Evolutionary conservation across 2,113 vertebrate genomes (phyloP).

Genomic region (Entosphenus tridentatus): DNA sequence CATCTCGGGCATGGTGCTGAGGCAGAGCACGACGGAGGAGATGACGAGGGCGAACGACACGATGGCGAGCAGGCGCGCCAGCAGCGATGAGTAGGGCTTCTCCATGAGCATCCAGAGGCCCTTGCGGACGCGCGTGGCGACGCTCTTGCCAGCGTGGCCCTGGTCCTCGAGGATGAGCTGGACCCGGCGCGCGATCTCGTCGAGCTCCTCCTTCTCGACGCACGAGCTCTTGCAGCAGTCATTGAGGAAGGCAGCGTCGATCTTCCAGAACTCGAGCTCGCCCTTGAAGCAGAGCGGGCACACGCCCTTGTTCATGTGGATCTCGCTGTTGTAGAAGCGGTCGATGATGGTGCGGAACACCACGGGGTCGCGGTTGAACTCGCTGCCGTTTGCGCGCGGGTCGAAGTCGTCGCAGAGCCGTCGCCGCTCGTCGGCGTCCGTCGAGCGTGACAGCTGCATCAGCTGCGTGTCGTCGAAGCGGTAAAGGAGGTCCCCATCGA

Average conservation of each 20-base stretch:
- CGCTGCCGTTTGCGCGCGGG: constrained; percentile 28
- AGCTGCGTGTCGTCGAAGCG: constrained; percentile 69
- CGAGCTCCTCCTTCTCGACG: constrained; percentile 69
- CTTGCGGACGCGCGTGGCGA: constrained; percentile 49
- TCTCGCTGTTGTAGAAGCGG: constrained; percentile 69
- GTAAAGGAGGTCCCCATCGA: constrained; percentile 47
- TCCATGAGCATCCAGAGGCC: constrained; percentile 77
- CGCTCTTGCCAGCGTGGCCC: constrained; percentile 30
- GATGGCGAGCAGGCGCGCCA: constrained; percentile 53
- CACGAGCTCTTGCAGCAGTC: constrained; percentile 75
- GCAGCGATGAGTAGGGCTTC: constrained; percentile 63
- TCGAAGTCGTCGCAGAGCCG: constrained; percentile 92
- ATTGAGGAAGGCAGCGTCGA: constrained; percentile 60
- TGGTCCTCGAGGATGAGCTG: constrained; percentile 60
- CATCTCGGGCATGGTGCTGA: constrained; percentile 81
- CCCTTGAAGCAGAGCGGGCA: constrained; percentile 89
- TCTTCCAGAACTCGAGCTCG: constrained; percentile 97
- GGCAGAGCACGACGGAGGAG: constrained; percentile 73
- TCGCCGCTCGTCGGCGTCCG: constrained; percentile 44
- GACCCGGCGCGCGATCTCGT: constrained; percentile 66
- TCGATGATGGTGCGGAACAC: constrained; percentile 80
- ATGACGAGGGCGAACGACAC: constrained; percentile 63
- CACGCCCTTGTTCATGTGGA: constrained; percentile 84
- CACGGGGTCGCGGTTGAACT: constrained; percentile 85
- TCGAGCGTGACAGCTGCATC: constrained; percentile 48